These are phyloP conservation scores for Aphis craccivora DNA, from an alignment of 1,140 invertebrate species.

Conservation along the genomic window DNA sequence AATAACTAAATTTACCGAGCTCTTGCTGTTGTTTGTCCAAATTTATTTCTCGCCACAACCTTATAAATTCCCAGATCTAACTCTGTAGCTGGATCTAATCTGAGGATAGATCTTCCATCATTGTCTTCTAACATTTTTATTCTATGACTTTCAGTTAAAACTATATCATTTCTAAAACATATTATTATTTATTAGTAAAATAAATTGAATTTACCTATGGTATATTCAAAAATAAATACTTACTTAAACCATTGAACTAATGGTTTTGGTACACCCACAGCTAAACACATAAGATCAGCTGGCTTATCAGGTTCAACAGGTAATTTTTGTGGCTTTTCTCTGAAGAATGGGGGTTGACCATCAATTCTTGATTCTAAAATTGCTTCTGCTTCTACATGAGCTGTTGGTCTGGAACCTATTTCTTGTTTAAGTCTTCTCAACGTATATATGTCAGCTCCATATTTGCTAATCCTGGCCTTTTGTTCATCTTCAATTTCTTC, in stretches of 20 bases:
- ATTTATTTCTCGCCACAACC: slow-evolving; percentile 88
- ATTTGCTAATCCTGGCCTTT: slow-evolving; percentile 79
- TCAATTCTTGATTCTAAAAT: slow-evolving; percentile 81
- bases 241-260: slow-evolving; percentile 93
- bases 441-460: slow-evolving; percentile 75
- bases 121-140: slow-evolving; percentile 79
- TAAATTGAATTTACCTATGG: not conserved
- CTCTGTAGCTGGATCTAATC: slow-evolving; percentile 76
- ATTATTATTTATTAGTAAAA: not conserved
- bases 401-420: slow-evolving; percentile 78
- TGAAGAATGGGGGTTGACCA: slow-evolving; percentile 80
- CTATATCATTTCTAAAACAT: slow-evolving; percentile 76
- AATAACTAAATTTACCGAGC: slow-evolving; percentile 64
- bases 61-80: slow-evolving; percentile 94
- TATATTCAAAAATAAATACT: slow-evolving; percentile 58
- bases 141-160: slow-evolving; percentile 79
- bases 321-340: slow-evolving; percentile 80
- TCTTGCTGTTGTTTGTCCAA: slow-evolving; percentile 78
- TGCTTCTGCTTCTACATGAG: slow-evolving; percentile 84
- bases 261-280: slow-evolving; percentile 89
- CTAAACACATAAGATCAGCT: slow-evolving; percentile 81
- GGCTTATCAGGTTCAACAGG: slow-evolving; percentile 82
- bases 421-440: slow-evolving; percentile 81
- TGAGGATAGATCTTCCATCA: slow-evolving; percentile 79
- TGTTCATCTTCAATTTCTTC: slow-evolving; percentile 93